Evolutionary conservation across 2,797 vertebrate species (phyloP).

Genomic region (Channallabes apus): DNA sequence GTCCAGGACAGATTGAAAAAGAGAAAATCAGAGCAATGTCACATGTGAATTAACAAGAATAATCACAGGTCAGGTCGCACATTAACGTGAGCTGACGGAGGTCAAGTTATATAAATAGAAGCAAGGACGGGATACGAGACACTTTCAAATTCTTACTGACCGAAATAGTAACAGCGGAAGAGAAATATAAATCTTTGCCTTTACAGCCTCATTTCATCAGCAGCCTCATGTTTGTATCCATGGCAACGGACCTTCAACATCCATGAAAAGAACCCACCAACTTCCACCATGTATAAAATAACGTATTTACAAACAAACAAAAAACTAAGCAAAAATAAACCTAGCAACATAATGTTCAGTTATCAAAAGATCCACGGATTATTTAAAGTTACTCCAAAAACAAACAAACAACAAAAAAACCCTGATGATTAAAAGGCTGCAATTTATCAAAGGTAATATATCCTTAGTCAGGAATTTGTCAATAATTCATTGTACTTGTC

Average conservation of each 20-base stretch:
- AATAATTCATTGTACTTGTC: no score
- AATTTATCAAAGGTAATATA: no score
- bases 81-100: neutral
- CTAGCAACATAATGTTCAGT: neutral
- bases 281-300: no score
- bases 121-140: neutral
- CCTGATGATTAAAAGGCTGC: no score
- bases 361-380: no score
- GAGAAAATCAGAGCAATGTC: neutral
- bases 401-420: no score
- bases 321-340: neutral
- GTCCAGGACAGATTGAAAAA: no score
- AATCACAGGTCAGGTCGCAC: no score
- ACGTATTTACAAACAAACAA: neutral
- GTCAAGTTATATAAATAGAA: slow-evolving; percentile 13
- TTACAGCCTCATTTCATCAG: neutral
- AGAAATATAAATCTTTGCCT: neutral
- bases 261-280: neutral
- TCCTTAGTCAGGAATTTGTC: no score
- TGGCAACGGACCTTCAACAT: neutral
- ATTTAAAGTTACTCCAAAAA: no score
- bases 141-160: no score
- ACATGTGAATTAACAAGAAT: neutral
- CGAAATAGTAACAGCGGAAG: neutral
- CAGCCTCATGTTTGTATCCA: neutral